Conservation (phyloP, 2,888 invertebrate genomes). For the Lissonota sp. region DNA sequence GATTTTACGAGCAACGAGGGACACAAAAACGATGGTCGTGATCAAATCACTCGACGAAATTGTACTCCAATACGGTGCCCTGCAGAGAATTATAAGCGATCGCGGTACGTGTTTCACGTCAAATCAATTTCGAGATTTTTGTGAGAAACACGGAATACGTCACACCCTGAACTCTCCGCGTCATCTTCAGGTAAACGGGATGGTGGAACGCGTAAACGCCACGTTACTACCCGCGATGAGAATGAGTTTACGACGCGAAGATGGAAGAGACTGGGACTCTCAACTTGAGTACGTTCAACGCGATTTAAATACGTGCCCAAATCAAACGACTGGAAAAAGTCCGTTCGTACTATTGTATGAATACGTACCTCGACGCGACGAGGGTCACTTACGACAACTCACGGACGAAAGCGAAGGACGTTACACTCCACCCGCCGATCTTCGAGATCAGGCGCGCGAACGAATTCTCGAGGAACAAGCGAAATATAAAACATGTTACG, state of each 20-base stretch:
- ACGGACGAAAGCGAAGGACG: background rate
- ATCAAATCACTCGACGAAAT: no score
- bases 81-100: constrained; percentile 65
- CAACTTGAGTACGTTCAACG: constrained; percentile 42
- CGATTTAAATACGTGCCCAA: constrained; percentile 54
- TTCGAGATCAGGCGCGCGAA: background rate
- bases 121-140: constrained; percentile 6
- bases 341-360: constrained; percentile 63
- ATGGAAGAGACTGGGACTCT: no score
- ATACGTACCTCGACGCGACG: constrained; percentile 51
- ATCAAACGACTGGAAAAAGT: constrained; percentile 55
- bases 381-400: no score
- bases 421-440: background rate
- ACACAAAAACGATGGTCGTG: no score
- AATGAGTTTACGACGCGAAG: constrained; percentile 9
- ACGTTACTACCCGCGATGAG: constrained; percentile 55
- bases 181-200: constrained; percentile 41
- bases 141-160: constrained; percentile 9
- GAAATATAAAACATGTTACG: constrained; percentile 9
- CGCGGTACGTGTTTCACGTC: constrained; percentile 59
- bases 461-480: background rate
- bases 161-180: constrained; percentile 23
- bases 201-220: constrained; percentile 62
- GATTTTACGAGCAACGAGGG: no score
- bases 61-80: no score